Percentiles rank a stretch among this genome's conserved stretches.
phyloP scores from a whole-genome alignment of 1,140 invertebrate species.

The Drusus annulatus region DNA sequence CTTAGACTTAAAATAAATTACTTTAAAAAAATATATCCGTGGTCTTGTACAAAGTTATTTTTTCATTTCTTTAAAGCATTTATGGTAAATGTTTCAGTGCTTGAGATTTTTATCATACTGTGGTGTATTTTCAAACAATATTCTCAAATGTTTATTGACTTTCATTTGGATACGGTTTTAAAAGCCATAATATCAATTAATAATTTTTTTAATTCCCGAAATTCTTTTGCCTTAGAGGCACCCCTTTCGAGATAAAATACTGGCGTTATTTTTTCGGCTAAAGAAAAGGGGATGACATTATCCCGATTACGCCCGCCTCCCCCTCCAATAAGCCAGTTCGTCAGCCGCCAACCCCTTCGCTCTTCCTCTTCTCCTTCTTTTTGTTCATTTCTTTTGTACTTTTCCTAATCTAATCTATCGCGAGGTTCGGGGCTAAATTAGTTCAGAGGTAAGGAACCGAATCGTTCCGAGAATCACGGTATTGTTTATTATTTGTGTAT shows the following conservation, averaged over 20 bases:
- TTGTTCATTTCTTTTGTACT: conserved; percentile 53
- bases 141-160: no score
- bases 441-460: conserved; percentile 19
- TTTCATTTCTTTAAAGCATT: no score
- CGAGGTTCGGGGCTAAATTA: conserved; percentile 52
- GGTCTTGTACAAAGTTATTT: no score
- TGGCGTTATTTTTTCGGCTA: conserved; percentile 56
- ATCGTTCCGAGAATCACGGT: neutral
- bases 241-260: conserved; percentile 54
- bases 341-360: conserved; percentile 29
- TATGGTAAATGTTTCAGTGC: no score
- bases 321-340: conserved; percentile 36
- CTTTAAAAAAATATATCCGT: no score
- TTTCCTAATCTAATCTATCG: conserved; percentile 58
- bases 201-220: no score
- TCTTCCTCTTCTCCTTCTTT: conserved; percentile 8
- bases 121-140: no score
- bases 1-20: no score
- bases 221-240: conserved; percentile 18
- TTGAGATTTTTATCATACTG: no score
- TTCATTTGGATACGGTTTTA: no score
- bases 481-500: no score
- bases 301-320: conserved; percentile 55
- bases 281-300: conserved; percentile 57
- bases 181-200: no score